phyloP scores from a whole-genome alignment of 2,888 invertebrate species.

The Thelaira solivaga region DNA sequence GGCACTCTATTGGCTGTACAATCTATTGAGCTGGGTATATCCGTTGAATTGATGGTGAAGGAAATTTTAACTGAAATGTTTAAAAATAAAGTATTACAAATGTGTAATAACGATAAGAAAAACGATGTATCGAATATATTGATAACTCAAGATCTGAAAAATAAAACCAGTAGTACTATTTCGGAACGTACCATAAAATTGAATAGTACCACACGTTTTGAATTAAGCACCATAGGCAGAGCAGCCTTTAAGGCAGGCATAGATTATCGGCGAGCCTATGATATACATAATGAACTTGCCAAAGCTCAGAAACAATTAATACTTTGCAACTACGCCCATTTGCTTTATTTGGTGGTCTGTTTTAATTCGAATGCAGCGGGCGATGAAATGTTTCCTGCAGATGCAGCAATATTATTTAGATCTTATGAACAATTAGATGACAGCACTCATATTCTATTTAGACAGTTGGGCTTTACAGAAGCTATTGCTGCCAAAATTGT shows the following conservation, averaged over 20 bases:
- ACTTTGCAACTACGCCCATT: constrained; percentile 88
- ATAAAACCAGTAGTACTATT: constrained; percentile 37
- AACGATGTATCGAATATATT: constrained; percentile 68
- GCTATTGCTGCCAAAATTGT: constrained; percentile 83
- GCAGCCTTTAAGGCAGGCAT: constrained; percentile 93
- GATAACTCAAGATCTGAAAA: constrained; percentile 72
- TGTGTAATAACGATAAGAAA: constrained; percentile 56
- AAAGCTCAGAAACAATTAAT: constrained; percentile 86
- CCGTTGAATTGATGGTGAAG: constrained; percentile 69
- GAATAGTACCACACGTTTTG: constrained; percentile 78
- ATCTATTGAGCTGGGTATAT: constrained; percentile 74
- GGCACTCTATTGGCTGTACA: constrained; percentile 84
- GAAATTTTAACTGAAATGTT: constrained; percentile 74
- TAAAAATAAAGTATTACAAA: constrained; percentile 73
- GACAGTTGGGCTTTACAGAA: constrained; percentile 87
- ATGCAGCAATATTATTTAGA: constrained; percentile 71
- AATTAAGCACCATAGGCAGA: constrained; percentile 83
- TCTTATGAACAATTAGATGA: constrained; percentile 82
- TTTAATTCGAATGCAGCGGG: constrained; percentile 76
- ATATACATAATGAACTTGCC: constrained; percentile 86
- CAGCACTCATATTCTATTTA: constrained; percentile 84
- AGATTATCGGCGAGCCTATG: constrained; percentile 83
- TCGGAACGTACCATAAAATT: constrained; percentile 70
- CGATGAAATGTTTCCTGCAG: constrained; percentile 83
- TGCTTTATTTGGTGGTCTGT: constrained; percentile 86